A percentile compares a stretch with the other conserved stretches of the same genome.
phyloP scores from a whole-genome alignment of 1,140 invertebrate species.

The Zaprionus gabonicus region DNA sequence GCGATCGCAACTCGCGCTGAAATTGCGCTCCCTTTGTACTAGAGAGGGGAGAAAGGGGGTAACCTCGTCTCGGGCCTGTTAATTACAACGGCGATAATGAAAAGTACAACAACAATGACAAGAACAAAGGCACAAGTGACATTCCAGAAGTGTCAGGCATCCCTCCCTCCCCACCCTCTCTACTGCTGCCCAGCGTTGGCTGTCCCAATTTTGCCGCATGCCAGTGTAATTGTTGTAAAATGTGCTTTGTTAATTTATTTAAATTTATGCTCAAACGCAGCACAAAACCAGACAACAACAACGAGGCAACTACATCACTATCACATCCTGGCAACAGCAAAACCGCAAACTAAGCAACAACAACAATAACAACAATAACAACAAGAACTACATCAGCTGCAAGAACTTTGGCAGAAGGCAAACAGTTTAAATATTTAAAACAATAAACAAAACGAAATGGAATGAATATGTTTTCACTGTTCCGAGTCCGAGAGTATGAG shows the following conservation, averaged over 20 bases:
- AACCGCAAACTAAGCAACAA: slow-evolving; percentile 49
- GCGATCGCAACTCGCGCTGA: slow-evolving; percentile 41
- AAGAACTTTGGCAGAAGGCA: slow-evolving; percentile 23
- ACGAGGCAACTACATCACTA: slow-evolving; percentile 35
- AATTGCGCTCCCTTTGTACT: neutral
- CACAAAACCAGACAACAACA: slow-evolving; percentile 33
- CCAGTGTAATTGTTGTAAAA: slow-evolving; percentile 64
- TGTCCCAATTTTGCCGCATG: slow-evolving; percentile 16
- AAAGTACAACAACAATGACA: slow-evolving; percentile 56
- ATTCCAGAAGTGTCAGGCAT: slow-evolving; percentile 9
- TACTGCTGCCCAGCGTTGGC: neutral
- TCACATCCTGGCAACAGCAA: slow-evolving; percentile 39
- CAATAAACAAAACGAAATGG: slow-evolving; percentile 71
- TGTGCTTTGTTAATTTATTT: slow-evolving; percentile 79
- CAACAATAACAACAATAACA: slow-evolving; percentile 18
- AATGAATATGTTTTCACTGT: slow-evolving; percentile 51
- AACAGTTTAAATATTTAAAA: slow-evolving; percentile 70
- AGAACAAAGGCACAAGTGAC: slow-evolving; percentile 49
- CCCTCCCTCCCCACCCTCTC: neutral
- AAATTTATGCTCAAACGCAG: slow-evolving; percentile 63
- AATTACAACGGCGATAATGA: slow-evolving; percentile 70
- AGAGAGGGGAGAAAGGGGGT: neutral
- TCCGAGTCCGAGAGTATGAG: neutral
- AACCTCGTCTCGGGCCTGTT: slow-evolving; percentile 35
- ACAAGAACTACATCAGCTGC: slow-evolving; percentile 28